Base-by-base conservation (phyloP, 92 coral and sea anemone species). In the Epizoanthus ramosus region DNA sequence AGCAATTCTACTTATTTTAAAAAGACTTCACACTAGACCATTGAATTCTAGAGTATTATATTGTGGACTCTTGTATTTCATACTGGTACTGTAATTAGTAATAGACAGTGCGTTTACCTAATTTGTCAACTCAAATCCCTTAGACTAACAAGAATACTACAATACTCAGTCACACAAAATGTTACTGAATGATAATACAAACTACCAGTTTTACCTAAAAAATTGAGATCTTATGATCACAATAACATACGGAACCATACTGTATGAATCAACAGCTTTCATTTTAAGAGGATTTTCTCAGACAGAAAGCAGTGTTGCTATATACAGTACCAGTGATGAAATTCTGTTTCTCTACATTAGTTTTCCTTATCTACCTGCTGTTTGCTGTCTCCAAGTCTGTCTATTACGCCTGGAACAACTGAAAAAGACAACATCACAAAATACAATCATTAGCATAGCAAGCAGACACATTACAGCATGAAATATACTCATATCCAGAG, bases 321-420 rank as follows among this genome's bases (percentile, higher is more conserved):
- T 63, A 15, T 5, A 63, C 2, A 4, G 14, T 63, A 63, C 68
- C 23, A 25, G 15, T 21, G 68, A 63, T 63, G 68, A 63, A 63
- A 28, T 17, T 63, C 68, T 1, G 0, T 9, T 47, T 45, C 4
- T 22, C 25, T 33, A 41, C 16, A 0, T 8, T 43, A 45, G 33
- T 6, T 21, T 21, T 2, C 10, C 24, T 47, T 15, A 24, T 90
- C 73, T 79, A 95, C 98, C 97, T 88, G 94, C 75, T 88, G 92
- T 77, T 95, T 95, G 87, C 98, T 93, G 92, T 95, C 98, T 57
- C 98, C 98, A 79, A 95, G 88, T 74, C 98, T 88, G n/a, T 95
- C 98, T 68, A 93, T 85, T 13, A 93, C 82, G 43, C 93, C 92
- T 58, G 98, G 98, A 52, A 95, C 89, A 79, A 95, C 98, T 95